Conservation (phyloP, 1,140 invertebrate genomes). For the Drosophila bocqueti region DNA sequence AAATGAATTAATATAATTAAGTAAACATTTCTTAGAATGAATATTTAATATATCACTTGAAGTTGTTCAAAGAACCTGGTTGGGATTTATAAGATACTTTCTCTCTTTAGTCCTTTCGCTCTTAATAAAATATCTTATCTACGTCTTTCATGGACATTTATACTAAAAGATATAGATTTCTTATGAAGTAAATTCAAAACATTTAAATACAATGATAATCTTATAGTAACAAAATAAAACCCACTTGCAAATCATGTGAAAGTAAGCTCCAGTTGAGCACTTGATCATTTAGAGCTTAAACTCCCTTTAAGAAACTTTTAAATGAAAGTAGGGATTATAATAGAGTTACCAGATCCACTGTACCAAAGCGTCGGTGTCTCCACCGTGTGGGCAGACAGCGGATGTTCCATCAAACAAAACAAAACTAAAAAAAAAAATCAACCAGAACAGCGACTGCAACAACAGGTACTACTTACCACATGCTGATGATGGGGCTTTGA, state of each 20-base stretch:
- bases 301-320: background rate
- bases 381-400: slow-evolving; percentile 57
- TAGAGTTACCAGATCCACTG: slow-evolving; percentile 43
- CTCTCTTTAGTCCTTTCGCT: too few species aligned
- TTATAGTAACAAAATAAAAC: too few species aligned
- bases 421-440: background rate
- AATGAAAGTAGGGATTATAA: background rate
- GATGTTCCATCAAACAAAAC: slow-evolving; percentile 44
- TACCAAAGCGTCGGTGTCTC: slow-evolving; percentile 33
- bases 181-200: too few species aligned
- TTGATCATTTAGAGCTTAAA: too few species aligned
- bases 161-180: too few species aligned
- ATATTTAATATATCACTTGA: background rate
- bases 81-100: too few species aligned
- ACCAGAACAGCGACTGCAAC: slow-evolving; percentile 18
- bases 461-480: slow-evolving; percentile 41
- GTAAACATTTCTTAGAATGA: background rate
- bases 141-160: too few species aligned
- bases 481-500: slow-evolving; percentile 76
- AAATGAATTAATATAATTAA: background rate
- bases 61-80: background rate
- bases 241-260: too few species aligned
- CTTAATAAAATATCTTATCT: too few species aligned
- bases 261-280: too few species aligned
- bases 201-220: too few species aligned